phyloP scores from a whole-genome alignment of 1,140 invertebrate genomes.

The Trinorchestia longiramus region DNA sequence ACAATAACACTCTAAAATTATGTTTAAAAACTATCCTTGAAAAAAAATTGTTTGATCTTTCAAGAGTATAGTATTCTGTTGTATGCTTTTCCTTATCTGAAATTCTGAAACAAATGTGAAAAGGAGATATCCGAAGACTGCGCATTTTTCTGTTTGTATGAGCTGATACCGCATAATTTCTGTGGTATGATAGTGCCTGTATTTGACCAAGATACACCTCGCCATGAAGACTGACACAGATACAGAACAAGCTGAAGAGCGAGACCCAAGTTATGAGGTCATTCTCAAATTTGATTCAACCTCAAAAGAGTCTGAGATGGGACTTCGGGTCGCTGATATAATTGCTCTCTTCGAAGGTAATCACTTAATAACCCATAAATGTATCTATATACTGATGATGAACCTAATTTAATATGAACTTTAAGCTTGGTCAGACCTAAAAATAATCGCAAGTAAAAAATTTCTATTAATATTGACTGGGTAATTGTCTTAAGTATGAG shows the following conservation, averaged over 20 bases:
- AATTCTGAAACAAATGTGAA: background rate
- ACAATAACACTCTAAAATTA: background rate
- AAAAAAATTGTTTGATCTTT: too few relatives aligned
- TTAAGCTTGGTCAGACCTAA: background rate
- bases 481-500: background rate
- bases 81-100: background rate
- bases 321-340: background rate
- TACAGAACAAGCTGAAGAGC: background rate
- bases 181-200: background rate
- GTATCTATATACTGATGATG: background rate
- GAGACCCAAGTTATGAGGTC: background rate
- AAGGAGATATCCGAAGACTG: background rate
- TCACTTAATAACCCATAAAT: background rate
- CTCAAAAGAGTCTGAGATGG: background rate
- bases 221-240: background rate
- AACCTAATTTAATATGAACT: background rate
- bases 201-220: background rate
- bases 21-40: background rate
- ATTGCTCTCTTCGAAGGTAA: constrained; percentile 27
- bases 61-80: too few relatives aligned
- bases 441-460: background rate
- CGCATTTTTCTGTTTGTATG: background rate
- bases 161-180: background rate
- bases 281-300: background rate
- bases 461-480: background rate